These are phyloP conservation scores for Sebastes dallii DNA, from an alignment of 2,797 vertebrate genomes.

Conservation along the genomic window DNA sequence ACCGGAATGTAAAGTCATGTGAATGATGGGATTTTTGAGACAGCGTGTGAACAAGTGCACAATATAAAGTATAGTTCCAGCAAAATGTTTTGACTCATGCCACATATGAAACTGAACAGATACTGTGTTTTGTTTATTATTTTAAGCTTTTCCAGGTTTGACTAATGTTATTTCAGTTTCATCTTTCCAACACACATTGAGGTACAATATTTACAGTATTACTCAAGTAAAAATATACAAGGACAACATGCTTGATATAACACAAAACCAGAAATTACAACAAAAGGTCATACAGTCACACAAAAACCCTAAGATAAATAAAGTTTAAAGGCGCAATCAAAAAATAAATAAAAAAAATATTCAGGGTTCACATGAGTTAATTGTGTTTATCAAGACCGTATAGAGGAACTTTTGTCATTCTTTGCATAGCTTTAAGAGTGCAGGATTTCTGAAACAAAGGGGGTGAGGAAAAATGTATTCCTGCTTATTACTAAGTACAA, in stretches of 20 bases:
- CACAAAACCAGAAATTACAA: neutral
- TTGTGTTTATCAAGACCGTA: neutral
- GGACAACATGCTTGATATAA: neutral
- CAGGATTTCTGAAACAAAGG: neutral
- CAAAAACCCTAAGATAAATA: neutral
- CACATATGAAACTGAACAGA: too few species aligned
- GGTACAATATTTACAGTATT: neutral
- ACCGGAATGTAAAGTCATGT: neutral
- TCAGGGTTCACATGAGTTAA: neutral
- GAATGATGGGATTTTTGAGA: neutral
- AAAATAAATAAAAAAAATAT: neutral
- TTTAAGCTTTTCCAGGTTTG: neutral
- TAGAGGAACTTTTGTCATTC: neutral
- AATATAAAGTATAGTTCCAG: neutral
- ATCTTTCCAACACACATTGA: neutral
- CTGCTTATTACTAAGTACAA: neutral
- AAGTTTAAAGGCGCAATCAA: neutral
- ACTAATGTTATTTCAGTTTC: neutral
- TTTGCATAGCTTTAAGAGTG: neutral
- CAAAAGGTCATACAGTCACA: neutral
- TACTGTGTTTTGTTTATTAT: neutral
- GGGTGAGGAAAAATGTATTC: neutral
- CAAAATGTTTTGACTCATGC: neutral
- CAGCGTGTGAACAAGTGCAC: neutral
- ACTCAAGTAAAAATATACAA: neutral